Evolutionary conservation across 37 sponge, comb jelly and placozoan species (phyloP), one percentile per base, ranked within the genome.

Genomic region (Chondrosia reniformis): DNA sequence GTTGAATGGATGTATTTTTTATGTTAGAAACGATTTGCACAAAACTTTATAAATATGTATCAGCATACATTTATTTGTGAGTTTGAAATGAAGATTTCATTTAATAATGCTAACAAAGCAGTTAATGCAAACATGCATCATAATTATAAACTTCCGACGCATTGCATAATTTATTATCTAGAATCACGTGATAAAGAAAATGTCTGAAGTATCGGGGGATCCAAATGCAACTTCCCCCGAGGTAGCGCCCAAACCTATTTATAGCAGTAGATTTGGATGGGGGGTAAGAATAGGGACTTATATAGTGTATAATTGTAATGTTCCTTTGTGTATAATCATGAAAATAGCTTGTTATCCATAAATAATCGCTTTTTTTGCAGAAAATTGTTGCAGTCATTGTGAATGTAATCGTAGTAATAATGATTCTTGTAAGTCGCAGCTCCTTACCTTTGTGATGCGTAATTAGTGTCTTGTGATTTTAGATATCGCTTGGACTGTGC

Each of bases 401-500:
- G 41, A 69, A 69, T 58, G 79, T 58, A 19, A 33, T 78, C 39
- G 39, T 78, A 13, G 62, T 78, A 12, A 59, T 78, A 12, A 78
- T 78, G 79, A 33, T 78, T 19, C 27, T 78, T 7, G 78, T 77
- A 39, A 77, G 78, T 56, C 4, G n/a, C n/a, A n/a, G n/a, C n/a
- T n/a, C n/a, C n/a, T n/a, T n/a, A n/a, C n/a, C n/a, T n/a, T n/a
- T n/a, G n/a, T n/a, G n/a, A n/a, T n/a, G n/a, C n/a, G n/a, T n/a
- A n/a, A n/a, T n/a, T n/a, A n/a, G n/a, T n/a, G n/a, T n/a, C 55
- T 25, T 33, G 2, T 19, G 21, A 10, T 31, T 32, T 31, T 74
- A 89, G 89, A 31, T 89, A 15, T 80, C 89, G 28, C 30, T 89
- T 0, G 22, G 55, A 3, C 54, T 80, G 81, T 84, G 89, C 24